phyloP scores from a whole-genome alignment of 1,140 invertebrate species.

The Pissodes strobi region DNA sequence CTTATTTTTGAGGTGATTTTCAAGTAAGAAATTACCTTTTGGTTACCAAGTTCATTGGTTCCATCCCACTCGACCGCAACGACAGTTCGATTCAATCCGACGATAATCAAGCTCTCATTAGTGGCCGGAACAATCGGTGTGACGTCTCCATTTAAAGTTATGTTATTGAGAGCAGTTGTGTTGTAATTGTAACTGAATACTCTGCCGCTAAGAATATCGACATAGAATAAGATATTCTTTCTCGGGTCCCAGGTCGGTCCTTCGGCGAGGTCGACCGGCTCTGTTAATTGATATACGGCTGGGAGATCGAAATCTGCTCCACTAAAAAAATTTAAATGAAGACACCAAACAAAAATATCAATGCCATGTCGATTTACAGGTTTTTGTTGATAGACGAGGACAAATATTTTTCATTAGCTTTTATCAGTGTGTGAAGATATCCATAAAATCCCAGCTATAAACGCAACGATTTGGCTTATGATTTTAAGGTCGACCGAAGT shows the following conservation, averaged over 20 bases:
- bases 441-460: too few species aligned
- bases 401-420: too few species aligned
- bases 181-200: slow-evolving; percentile 63
- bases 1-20: too few species aligned
- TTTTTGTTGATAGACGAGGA: too few species aligned
- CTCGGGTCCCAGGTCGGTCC: slow-evolving; percentile 70
- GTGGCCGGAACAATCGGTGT: slow-evolving; percentile 70
- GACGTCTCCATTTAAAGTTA: slow-evolving; percentile 56
- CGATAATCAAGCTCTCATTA: slow-evolving; percentile 64
- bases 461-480: too few species aligned
- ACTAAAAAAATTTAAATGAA: slow-evolving; percentile 17
- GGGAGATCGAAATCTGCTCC: slow-evolving; percentile 33
- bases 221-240: slow-evolving; percentile 68
- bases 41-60: slow-evolving; percentile 56
- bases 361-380: too few species aligned
- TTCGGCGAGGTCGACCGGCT: slow-evolving; percentile 62
- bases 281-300: slow-evolving; percentile 66
- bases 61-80: slow-evolving; percentile 71
- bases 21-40: slow-evolving; percentile 48
- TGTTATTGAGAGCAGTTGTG: slow-evolving; percentile 57
- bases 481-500: too few species aligned
- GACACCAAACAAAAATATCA: too few species aligned
- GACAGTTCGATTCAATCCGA: slow-evolving; percentile 65
- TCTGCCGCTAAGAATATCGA: slow-evolving; percentile 65
- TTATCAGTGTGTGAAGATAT: too few species aligned